These are phyloP conservation scores for Acleris laterana DNA, from an alignment of 2,888 invertebrate genomes.

Conservation along the genomic window DNA sequence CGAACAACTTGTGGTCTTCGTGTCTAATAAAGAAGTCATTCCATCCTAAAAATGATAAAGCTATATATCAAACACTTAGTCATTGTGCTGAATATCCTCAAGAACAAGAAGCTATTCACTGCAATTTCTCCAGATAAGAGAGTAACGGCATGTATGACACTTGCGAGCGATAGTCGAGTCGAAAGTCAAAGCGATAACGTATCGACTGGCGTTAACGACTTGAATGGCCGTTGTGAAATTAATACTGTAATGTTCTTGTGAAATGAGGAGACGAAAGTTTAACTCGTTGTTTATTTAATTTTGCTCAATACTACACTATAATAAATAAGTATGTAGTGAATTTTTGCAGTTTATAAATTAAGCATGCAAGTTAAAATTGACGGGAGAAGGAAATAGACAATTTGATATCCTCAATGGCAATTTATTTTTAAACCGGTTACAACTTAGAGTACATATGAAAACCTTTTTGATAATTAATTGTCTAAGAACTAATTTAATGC, in stretches of 20 bases:
- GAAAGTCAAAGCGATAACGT: constrained; percentile 59
- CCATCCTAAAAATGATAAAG: neutral
- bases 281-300: too few species aligned
- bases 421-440: too few species aligned
- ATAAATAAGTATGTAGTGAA: too few species aligned
- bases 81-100: constrained; percentile 5
- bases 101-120: constrained; percentile 42
- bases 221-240: constrained; percentile 2
- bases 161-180: constrained; percentile 60
- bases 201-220: constrained; percentile 45
- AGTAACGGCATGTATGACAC: constrained; percentile 71
- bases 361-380: too few species aligned
- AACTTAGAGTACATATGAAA: too few species aligned
- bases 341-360: too few species aligned
- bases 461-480: too few species aligned
- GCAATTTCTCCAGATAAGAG: constrained; percentile 51
- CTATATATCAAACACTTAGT: constrained; percentile 2
- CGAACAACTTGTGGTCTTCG: neutral
- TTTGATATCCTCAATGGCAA: too few species aligned
- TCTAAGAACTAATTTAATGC: too few species aligned
- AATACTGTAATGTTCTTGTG: neutral
- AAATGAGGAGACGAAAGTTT: neutral
- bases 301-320: too few species aligned
- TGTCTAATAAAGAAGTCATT: neutral
- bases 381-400: too few species aligned